Evolutionary conservation across 2,888 invertebrate species (phyloP).

Genomic region (Drosophila kuntzei): DNA sequence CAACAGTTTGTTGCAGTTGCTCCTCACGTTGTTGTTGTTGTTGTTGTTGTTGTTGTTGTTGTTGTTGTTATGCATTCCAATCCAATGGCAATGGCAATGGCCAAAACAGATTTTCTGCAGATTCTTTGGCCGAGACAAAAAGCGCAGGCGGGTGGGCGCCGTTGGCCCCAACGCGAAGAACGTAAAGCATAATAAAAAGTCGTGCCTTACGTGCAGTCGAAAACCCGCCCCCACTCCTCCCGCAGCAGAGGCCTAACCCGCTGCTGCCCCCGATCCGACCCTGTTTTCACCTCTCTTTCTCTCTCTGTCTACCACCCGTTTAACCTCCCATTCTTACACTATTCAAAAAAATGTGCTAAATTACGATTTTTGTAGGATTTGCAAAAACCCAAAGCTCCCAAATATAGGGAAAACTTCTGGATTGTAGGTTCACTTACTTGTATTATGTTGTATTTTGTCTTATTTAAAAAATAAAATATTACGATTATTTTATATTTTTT

Average conservation of each 20-base stretch:
- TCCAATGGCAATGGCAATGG: slow-evolving; percentile 63
- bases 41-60: slow-evolving; percentile 30
- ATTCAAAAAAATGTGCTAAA: neutral
- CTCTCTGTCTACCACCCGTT: slow-evolving; percentile 20
- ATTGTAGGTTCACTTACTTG: too few species aligned
- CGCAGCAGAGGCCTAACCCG: slow-evolving; percentile 3
- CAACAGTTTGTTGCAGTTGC: slow-evolving; percentile 4
- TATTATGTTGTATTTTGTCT: too few species aligned
- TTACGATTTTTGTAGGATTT: too few species aligned
- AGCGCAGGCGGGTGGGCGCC: slow-evolving; percentile 79
- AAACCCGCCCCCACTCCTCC: neutral
- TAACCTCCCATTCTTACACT: slow-evolving; percentile 36
- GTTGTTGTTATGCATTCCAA: slow-evolving; percentile 73
- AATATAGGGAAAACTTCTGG: too few species aligned
- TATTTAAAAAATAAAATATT: too few species aligned
- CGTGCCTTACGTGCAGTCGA: slow-evolving; percentile 77
- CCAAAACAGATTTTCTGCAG: slow-evolving; percentile 68
- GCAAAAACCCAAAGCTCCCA: too few species aligned
- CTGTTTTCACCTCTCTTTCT: neutral
- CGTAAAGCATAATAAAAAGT: slow-evolving; percentile 80
- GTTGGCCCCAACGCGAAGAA: slow-evolving; percentile 71
- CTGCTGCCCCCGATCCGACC: neutral
- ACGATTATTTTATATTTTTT: too few species aligned
- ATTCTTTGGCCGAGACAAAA: slow-evolving; percentile 67
- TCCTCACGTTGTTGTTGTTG: slow-evolving; percentile 20